These are phyloP conservation scores for Gasteruption jaculator DNA, from an alignment of 2,888 invertebrate genomes.

Conservation along the genomic window DNA sequence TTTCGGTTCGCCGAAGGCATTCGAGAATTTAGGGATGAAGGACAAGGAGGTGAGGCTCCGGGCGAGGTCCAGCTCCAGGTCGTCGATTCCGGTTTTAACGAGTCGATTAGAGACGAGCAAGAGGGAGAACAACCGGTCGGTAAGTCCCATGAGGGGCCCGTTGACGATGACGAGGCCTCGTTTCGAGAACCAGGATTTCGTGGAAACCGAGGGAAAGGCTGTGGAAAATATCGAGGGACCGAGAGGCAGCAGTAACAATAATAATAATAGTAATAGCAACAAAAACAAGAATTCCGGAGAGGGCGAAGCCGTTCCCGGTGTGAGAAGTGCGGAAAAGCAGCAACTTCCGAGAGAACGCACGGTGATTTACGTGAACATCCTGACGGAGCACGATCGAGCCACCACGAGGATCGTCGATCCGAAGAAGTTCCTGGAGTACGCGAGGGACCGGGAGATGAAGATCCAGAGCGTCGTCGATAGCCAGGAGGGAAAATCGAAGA, in stretches of 20 bases:
- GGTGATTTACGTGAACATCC: slow-evolving; percentile 33
- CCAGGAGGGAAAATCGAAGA: slow-evolving; percentile 1
- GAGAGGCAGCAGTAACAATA: no score
- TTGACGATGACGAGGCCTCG: slow-evolving; percentile 26
- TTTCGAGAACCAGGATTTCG: background rate
- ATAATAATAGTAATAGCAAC: no score
- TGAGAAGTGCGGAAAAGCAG: background rate
- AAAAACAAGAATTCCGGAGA: background rate
- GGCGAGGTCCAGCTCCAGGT: slow-evolving; percentile 28
- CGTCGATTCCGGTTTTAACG: slow-evolving; percentile 37
- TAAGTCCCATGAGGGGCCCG: slow-evolving; percentile 29
- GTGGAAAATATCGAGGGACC: background rate
- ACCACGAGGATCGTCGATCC: slow-evolving; percentile 28
- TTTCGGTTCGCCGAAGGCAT: no score
- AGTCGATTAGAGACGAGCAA: slow-evolving; percentile 27
- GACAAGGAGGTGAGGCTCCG: no score
- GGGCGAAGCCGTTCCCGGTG: background rate
- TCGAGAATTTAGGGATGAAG: no score
- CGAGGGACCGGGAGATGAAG: slow-evolving; percentile 25
- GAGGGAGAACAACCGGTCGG: slow-evolving; percentile 20
- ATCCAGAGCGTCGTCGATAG: slow-evolving; percentile 16
- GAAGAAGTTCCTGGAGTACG: slow-evolving; percentile 30
- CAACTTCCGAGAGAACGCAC: slow-evolving; percentile 23
- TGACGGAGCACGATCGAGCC: slow-evolving; percentile 28
- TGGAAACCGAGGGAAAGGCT: background rate